These are phyloP conservation scores for Calosoma granatense DNA, from an alignment of 1,140 invertebrate genomes.

Conservation along the genomic window DNA sequence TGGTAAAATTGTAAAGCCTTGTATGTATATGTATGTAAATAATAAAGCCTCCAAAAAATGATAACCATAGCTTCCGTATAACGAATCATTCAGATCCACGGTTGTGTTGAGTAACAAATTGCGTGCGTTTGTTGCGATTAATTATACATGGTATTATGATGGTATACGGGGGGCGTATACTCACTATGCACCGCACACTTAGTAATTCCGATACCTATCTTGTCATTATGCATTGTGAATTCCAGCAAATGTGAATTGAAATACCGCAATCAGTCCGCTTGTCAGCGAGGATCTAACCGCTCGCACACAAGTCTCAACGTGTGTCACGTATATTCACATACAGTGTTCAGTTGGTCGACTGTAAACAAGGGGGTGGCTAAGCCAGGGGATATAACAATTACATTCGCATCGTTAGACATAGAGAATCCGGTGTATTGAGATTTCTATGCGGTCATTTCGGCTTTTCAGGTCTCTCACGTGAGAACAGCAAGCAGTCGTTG, in stretches of 20 bases:
- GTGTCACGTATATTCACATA: too few relatives aligned
- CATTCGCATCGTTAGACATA: conserved; percentile 29
- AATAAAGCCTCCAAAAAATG: too few relatives aligned
- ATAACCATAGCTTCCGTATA: not conserved
- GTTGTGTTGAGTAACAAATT: not conserved
- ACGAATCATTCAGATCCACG: not conserved
- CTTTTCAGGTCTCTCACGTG: not conserved
- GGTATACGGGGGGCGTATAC: not conserved
- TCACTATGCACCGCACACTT: not conserved
- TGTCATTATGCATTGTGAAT: conserved; percentile 28
- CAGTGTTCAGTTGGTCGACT: not conserved
- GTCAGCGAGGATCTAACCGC: conserved; percentile 14
- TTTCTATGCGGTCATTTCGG: conserved; percentile 26
- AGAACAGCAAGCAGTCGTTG: not conserved
- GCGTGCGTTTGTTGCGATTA: not conserved
- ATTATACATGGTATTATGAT: not conserved
- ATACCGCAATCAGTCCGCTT: conserved; percentile 27
- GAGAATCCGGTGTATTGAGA: conserved; percentile 27
- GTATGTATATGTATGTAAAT: too few relatives aligned
- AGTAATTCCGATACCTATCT: conserved; percentile 23
- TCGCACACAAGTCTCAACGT: too few relatives aligned
- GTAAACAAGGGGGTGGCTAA: conserved; percentile 15
- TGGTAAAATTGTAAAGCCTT: too few relatives aligned
- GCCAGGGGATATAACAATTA: conserved; percentile 28
- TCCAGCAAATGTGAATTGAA: conserved; percentile 25